Percentiles rank a stretch among this genome's conserved stretches.
phyloP scores from a whole-genome alignment of 2,888 invertebrate species.

The Parelbella ahira region DNA sequence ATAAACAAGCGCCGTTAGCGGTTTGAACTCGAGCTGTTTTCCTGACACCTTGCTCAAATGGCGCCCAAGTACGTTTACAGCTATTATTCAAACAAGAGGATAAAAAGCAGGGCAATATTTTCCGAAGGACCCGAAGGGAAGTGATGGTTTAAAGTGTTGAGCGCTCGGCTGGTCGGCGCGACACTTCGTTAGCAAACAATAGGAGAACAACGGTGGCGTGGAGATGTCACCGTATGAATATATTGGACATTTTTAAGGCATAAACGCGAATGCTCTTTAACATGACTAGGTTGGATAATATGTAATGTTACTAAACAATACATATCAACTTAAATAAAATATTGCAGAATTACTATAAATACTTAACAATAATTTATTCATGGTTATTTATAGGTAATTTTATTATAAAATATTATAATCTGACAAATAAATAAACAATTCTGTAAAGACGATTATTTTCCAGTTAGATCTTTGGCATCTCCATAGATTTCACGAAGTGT shows the following conservation, averaged over 20 bases:
- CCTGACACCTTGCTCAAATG: conserved; percentile 74
- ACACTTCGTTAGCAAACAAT: conserved; percentile 79
- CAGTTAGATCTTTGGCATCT: conserved; percentile 36
- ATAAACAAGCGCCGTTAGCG: conserved; percentile 76
- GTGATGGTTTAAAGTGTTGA: conserved; percentile 78
- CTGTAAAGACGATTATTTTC: too few species aligned
- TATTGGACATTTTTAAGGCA: too few species aligned
- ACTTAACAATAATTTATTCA: background rate
- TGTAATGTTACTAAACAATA: too few species aligned
- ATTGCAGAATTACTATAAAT: too few species aligned
- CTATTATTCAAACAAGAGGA: conserved; percentile 79
- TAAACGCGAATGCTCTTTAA: too few species aligned
- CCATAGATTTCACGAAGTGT: conserved; percentile 45
- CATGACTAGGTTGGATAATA: background rate
- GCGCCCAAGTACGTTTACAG: conserved; percentile 72
- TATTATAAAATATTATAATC: too few species aligned
- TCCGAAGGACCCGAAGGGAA: conserved; percentile 70
- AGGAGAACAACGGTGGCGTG: conserved; percentile 43
- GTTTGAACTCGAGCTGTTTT: conserved; percentile 68
- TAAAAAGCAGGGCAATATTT: conserved; percentile 80
- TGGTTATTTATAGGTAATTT: too few species aligned
- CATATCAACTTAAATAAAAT: too few species aligned
- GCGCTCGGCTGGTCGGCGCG: conserved; percentile 61
- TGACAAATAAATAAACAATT: too few species aligned
- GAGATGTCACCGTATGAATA: conserved; percentile 37